Evolutionary conservation across 2,888 invertebrate genomes (phyloP), one percentile per base, ranked within the genome.

Genomic region (Abscondita cerata): DNA sequence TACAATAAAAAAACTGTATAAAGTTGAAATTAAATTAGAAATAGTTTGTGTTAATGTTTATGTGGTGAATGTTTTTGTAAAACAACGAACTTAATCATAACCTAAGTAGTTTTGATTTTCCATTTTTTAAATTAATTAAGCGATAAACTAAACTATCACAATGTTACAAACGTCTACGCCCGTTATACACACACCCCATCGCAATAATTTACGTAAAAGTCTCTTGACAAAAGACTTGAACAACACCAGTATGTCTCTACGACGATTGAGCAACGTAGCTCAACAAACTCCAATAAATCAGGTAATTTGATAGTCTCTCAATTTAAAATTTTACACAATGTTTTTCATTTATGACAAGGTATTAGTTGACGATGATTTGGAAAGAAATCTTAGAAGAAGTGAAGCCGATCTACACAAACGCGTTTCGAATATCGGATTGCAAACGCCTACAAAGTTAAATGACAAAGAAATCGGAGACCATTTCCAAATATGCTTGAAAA

Each of bases 401-500:
- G 58, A 59, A 34, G 60, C 66, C 1, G 64, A 44, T 74, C 76
- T 19, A 75, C 79, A 11, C 46, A 76, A 33, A 52, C 73, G 15
- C 53, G 66, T 53, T 54, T 68, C 1, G 51, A 67, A n/a, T 52
- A 67, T 62, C 70, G 71, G 2, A 34, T 63, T 3, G 48, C 69
- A 20, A 66, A 75, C 1, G 65, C 78, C 13, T 77, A 78, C 63
- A 75, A 41, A 19, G 78, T 81, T 11, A 79, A 83, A 75, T 75
- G 75, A 75, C 38, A 62, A 70, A 19, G 84, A 84, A 48, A 85
- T 87, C 54, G 86, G 86, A 75, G 89, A 90, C 69, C 91, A 91
- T 68, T 87, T 91, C 67, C 85, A 89, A 64, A 88, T 88, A 65
- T 92, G 92, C 74, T 84, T 92, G 47, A 90, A 91, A 73, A 84